phyloP scores from a whole-genome alignment of 2,797 vertebrate genomes.

The Limosa lapponica region DNA sequence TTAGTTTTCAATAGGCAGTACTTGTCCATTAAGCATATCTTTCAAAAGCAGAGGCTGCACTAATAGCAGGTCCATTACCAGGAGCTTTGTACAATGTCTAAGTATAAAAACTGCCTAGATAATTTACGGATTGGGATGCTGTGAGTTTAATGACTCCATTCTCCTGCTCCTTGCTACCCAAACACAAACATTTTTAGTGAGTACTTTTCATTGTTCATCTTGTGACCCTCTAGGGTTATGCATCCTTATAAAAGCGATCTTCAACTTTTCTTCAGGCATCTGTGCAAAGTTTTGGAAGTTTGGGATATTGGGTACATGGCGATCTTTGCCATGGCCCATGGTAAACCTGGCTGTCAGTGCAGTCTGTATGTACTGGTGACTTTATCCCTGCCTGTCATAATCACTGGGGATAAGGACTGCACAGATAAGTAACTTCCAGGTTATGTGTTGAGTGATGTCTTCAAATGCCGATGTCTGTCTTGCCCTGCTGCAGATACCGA shows the following conservation, averaged over 20 bases:
- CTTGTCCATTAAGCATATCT: background rate
- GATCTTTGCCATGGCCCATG: fast-evolving
- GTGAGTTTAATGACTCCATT: background rate
- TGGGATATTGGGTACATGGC: background rate
- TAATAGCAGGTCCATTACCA: background rate
- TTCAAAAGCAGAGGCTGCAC: background rate
- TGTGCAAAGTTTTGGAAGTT: background rate
- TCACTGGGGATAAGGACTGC: background rate
- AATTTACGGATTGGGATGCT: background rate
- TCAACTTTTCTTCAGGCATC: background rate
- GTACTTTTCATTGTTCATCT: background rate
- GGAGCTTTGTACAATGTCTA: background rate
- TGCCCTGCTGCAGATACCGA: slow-evolving; percentile 85
- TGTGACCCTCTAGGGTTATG: background rate
- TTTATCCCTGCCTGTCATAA: background rate
- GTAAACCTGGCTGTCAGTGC: background rate
- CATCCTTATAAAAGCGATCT: background rate
- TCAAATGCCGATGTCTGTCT: background rate
- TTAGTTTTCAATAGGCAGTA: background rate
- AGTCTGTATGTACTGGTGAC: background rate
- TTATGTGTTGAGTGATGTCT: background rate
- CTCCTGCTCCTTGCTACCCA: background rate
- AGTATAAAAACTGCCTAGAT: background rate
- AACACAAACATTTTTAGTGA: background rate
- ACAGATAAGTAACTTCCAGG: background rate